Percentiles rank a stretch among this genome's conserved stretches.
phyloP scores from a whole-genome alignment of 2,113 vertebrate species.

The Scolopax mira region DNA sequence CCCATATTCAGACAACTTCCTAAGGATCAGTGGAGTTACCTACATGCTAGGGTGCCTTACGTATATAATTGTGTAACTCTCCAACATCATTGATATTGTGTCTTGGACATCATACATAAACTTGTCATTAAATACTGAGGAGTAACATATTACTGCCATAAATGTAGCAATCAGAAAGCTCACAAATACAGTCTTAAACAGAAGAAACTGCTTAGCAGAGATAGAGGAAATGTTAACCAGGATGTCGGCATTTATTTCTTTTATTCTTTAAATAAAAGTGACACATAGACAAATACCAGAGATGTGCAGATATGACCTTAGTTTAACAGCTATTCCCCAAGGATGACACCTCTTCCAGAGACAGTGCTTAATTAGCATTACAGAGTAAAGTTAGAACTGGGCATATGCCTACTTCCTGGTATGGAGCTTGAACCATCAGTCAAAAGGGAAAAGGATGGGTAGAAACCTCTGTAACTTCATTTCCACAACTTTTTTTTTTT shows the following conservation, averaged over 20 bases:
- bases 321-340: not conserved
- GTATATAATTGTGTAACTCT: not conserved
- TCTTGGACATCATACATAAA: not conserved
- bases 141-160: not conserved
- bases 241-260: not conserved
- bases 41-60: not conserved
- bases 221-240: not conserved
- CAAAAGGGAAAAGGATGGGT: not conserved
- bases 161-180: not conserved
- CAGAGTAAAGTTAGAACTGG: not conserved
- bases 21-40: not conserved
- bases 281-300: not conserved
- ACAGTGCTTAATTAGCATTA: not conserved
- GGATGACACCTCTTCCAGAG: not conserved
- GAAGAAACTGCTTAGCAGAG: not conserved
- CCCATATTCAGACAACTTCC: fast-evolving
- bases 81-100: not conserved
- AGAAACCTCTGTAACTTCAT: not conserved
- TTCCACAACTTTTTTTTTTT: not conserved
- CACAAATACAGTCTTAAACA: not conserved
- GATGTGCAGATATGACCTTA: not conserved
- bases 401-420: not conserved
- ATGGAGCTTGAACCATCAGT: not conserved
- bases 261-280: not conserved
- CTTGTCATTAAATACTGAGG: not conserved